Base-by-base conservation (phyloP, 2,888 invertebrate species). In the Atherix ibis region DNA sequence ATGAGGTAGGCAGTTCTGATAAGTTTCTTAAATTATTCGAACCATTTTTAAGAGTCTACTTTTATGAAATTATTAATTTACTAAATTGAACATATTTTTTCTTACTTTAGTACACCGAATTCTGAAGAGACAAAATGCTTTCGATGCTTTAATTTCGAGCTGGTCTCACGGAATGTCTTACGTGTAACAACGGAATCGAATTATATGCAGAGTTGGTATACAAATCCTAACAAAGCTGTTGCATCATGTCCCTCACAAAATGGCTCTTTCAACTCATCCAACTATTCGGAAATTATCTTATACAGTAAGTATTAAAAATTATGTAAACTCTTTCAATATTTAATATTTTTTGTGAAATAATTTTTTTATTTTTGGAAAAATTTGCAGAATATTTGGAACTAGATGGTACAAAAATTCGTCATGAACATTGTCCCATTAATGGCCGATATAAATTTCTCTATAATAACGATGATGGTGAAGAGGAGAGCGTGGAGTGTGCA, bases 381-480 rank as follows among this genome's bases (percentile, higher is more conserved):
- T 22, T 22, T 22, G 10, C 10, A 71, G 70, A 70, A 53, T 66
- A 63, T 10, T 64, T 59, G 48, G 68, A 68, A 40, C 53, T 62
- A 26, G 64, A 63, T 29, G 68, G 66, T 3, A 50, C 54, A 27
- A 53, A 59, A 19, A 65, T 68, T 19, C 58, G 62, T 26, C 67
- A 68, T 41, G 70, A 70, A 44, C 73, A 70, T 48, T 76, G 76
- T 40, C 73, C 76, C 10, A 65, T 75, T 38, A 68, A 67, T 39
- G 73, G 74, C 4, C 65, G 65, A 40, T 75, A 67, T 52, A 65
- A 64, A 38, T 67, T 73, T 44, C 67, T 62, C 13, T 71, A 73
- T 49, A 65, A 62, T 42, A 51, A 64, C 12, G 63, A 65, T 42
- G 68, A 67, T 43, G 63, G 64, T 8, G 55, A 63, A 2, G 61